Evolutionary conservation across 2,113 vertebrate genomes (phyloP), one percentile per base, ranked within the genome.

Genomic region (Sapajus apella): DNA sequence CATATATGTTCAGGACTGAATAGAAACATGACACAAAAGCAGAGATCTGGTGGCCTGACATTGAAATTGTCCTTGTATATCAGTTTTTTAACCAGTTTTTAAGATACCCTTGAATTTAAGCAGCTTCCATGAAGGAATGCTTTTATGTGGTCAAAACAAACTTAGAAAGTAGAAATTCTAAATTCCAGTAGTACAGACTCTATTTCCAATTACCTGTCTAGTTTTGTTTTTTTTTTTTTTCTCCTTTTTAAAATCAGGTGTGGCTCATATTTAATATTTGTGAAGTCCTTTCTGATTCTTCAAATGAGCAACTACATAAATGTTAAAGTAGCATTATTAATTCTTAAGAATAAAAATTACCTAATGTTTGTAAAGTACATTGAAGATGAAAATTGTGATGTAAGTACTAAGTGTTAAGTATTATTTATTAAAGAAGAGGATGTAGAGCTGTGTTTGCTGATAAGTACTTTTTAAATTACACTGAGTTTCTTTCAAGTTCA

Each of bases 391-490:
- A 96, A 64, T 32, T 40, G 2, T n/a, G 45, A 89, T 83, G 6
- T 58, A 87, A 79, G 12, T 10, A 37, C n/a, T 66, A 75, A 64
- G 43, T 61, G 6, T 47, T 66, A 56, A 70, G 30, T 96, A 97
- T 97, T 87, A 58, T 90, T 95, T 61, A 72, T 93, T 96, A 70
- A 61, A 70, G 40, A 95, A 90, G 55, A 73, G 5, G n/a, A 82
- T 61, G 1, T 45, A 73, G 30, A 96, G 17, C 94, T 92, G 7
- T 83, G 30, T 70, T 92, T 91, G 58, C n/a, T 93, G 73, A 93
- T 58, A 76, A 93, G 35, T 9, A 68, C 30, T 87, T 95, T 73
- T 87, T 10, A 50, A 81, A 84, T 95, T 94, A 66, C 50, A 91
- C 10, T 75, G 68, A 95, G 11, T 47, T 68, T 27, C 91, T 96